phyloP scores from a whole-genome alignment of 2,888 invertebrate genomes.

The Volucella inflata region DNA sequence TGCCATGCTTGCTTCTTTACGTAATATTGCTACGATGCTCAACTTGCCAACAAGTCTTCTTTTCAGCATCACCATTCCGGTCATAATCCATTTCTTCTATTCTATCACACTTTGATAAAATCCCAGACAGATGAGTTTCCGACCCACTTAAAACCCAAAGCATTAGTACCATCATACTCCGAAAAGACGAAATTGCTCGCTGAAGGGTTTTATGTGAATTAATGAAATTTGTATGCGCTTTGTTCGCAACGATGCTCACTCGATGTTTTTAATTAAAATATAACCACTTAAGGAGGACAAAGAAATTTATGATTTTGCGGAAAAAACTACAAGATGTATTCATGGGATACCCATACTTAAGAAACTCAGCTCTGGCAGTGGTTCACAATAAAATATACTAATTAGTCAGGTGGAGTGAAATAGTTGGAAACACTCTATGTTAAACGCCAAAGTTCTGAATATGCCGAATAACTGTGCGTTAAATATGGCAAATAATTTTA shows the following conservation, averaged over 20 bases:
- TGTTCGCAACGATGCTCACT: constrained; percentile 69
- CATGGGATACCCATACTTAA: constrained; percentile 21
- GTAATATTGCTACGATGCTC: constrained; percentile 12
- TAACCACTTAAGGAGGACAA: constrained; percentile 71
- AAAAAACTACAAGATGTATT: constrained; percentile 29
- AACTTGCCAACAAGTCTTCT: constrained; percentile 27
- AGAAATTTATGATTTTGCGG: constrained; percentile 60
- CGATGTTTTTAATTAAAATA: constrained; percentile 72
- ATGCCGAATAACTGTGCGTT: not conserved
- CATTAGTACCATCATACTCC: constrained; percentile 36
- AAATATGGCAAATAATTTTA: constrained; percentile 10
- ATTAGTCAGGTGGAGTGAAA: constrained; percentile 48
- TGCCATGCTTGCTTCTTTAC: constrained; percentile 10
- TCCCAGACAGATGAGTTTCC: not conserved
- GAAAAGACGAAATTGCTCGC: constrained; percentile 42
- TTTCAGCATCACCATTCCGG: constrained; percentile 43
- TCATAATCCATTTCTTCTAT: constrained; percentile 36
- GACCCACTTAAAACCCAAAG: constrained; percentile 14
- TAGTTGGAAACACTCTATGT: constrained; percentile 5
- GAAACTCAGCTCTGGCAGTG: constrained; percentile 15
- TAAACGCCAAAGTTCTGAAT: not conserved
- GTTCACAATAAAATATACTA: constrained; percentile 44
- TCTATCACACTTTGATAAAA: not conserved
- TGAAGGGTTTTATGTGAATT: constrained; percentile 67
- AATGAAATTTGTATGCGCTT: constrained; percentile 72